phyloP scores from a whole-genome alignment of 2,113 vertebrate species.

The Acinonyx jubatus region DNA sequence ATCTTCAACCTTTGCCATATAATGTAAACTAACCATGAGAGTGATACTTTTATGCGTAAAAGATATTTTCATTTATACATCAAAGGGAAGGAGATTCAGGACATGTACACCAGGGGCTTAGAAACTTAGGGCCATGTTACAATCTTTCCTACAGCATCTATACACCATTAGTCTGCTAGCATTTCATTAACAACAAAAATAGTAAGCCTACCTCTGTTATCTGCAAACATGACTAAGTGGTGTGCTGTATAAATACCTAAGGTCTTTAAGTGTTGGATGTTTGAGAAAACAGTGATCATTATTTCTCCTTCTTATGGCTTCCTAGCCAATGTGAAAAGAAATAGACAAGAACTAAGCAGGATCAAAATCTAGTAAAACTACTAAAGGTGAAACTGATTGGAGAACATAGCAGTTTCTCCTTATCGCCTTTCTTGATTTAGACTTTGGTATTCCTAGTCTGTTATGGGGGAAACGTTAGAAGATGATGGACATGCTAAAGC shows the following conservation, averaged over 20 bases:
- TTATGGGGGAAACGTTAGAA: neutral
- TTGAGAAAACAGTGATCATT: neutral
- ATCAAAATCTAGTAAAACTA: neutral
- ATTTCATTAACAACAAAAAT: constrained; percentile 1
- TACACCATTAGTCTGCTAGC: neutral
- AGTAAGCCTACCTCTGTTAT: neutral
- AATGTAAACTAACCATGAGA: neutral
- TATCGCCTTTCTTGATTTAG: neutral
- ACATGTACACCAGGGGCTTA: neutral
- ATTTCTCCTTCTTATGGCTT: neutral
- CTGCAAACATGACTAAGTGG: neutral
- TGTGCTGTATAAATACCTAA: constrained; percentile 27
- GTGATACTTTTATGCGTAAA: neutral
- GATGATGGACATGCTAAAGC: neutral
- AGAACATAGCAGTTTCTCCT: neutral
- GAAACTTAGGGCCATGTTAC: neutral
- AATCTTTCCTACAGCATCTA: neutral
- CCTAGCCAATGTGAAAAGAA: neutral
- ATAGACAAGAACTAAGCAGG: neutral
- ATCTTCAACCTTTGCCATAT: neutral
- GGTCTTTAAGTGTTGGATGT: neutral
- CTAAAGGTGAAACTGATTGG: neutral
- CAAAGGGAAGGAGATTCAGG: neutral
- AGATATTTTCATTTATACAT: neutral
- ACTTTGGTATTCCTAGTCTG: neutral